Evolutionary conservation across 2,888 invertebrate species (phyloP).

Genomic region (Epinotia ramella): DNA sequence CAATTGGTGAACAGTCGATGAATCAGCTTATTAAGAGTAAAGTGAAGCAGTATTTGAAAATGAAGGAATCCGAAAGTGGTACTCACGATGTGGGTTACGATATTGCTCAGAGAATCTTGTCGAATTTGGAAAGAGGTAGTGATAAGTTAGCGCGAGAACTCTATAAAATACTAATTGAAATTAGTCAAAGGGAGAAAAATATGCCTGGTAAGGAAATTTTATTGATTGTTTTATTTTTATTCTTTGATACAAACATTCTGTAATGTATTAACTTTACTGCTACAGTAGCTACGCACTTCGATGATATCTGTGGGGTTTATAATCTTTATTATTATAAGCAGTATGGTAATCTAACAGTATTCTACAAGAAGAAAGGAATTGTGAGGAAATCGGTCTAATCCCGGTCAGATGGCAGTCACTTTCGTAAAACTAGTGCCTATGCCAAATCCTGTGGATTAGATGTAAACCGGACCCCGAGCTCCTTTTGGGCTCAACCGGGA

Average conservation of each 20-base stretch:
- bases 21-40: slow-evolving; percentile 73
- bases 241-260: background rate
- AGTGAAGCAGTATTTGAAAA: slow-evolving; percentile 61
- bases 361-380: too few species aligned
- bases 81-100: slow-evolving; percentile 63
- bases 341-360: too few species aligned
- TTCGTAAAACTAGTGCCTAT: too few species aligned
- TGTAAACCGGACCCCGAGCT: too few species aligned
- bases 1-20: slow-evolving; percentile 68
- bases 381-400: too few species aligned
- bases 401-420: too few species aligned
- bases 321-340: too few species aligned
- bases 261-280: background rate
- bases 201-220: slow-evolving; percentile 28
- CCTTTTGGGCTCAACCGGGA: too few species aligned
- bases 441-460: too few species aligned
- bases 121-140: slow-evolving; percentile 66
- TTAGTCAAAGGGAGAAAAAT: slow-evolving; percentile 50
- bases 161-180: slow-evolving; percentile 63
- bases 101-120: slow-evolving; percentile 66
- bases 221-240: background rate
- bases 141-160: slow-evolving; percentile 67
- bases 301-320: too few species aligned
- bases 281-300: background rate
- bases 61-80: slow-evolving; percentile 57